Evolutionary conservation across 2,113 vertebrate genomes (phyloP).

Genomic region (Bettongia penicillata): DNA sequence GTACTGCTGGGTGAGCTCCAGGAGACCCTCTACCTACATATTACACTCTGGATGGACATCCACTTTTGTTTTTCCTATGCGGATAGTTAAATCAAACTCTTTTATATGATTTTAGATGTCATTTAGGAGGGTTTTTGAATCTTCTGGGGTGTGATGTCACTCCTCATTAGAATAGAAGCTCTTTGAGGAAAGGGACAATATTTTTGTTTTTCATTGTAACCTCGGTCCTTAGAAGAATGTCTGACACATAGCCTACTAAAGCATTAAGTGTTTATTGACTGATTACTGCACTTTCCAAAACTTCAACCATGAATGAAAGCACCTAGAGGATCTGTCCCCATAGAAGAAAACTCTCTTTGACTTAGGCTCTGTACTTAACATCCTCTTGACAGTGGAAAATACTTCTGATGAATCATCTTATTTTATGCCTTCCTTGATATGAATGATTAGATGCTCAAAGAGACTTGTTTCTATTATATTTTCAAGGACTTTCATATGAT

Average conservation of each 20-base stretch:
- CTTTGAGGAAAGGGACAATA: not conserved
- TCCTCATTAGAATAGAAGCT: not conserved
- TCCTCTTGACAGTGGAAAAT: not conserved
- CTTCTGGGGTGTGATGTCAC: not conserved
- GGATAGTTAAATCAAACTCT: not conserved
- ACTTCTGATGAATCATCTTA: not conserved
- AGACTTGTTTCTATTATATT: no score
- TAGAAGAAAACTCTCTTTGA: not conserved
- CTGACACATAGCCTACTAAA: not conserved
- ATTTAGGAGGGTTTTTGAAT: not conserved
- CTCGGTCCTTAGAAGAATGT: no score
- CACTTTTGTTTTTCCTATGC: not conserved
- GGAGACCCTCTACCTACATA: not conserved
- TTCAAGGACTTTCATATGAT: no score
- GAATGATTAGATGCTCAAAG: no score
- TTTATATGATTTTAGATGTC: not conserved
- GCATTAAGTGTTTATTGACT: not conserved
- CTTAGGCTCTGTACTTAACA: not conserved
- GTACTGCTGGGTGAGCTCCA: not conserved
- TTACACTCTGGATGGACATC: not conserved
- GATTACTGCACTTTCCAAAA: not conserved
- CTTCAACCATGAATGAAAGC: not conserved
- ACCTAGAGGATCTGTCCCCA: not conserved
- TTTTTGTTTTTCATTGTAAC: not conserved
- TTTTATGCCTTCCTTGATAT: no score